These are phyloP conservation scores for Galbula dea DNA, from an alignment of 2,113 vertebrate genomes.

Conservation along the genomic window DNA sequence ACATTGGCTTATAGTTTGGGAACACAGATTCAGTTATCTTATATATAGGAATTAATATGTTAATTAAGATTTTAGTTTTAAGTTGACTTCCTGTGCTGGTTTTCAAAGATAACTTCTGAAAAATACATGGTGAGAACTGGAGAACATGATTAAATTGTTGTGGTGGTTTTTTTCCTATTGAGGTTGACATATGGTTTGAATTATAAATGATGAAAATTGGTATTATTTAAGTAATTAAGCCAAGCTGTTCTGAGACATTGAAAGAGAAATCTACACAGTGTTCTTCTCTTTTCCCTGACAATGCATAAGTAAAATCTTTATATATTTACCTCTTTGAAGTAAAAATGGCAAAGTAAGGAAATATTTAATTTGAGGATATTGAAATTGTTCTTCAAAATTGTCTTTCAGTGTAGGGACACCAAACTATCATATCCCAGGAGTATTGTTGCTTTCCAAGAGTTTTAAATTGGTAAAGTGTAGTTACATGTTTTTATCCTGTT, in stretches of 20 bases:
- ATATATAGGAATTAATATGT: neutral
- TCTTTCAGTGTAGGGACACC: conserved; percentile 1
- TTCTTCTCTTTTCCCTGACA: neutral
- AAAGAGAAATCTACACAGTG: neutral
- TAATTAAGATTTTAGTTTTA: conserved; percentile 51
- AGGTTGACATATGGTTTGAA: conserved; percentile 48
- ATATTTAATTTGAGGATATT: conserved; percentile 21
- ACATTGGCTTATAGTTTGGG: neutral
- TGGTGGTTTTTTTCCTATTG: conserved; percentile 27
- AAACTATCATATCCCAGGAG: conserved; percentile 25
- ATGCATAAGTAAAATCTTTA: conserved; percentile 59
- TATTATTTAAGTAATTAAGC: conserved; percentile 75
- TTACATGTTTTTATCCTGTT: no score
- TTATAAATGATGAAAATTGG: conserved; percentile 29
- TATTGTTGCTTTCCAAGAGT: neutral
- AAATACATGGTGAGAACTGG: neutral
- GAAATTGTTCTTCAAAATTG: conserved; percentile 28
- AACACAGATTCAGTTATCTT: neutral
- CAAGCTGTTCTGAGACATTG: conserved; percentile 69
- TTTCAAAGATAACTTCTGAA: neutral
- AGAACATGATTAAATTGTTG: conserved; percentile 1
- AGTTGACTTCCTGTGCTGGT: neutral
- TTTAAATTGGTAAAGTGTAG: conserved; percentile 44
- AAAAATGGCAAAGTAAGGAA: conserved; percentile 59
- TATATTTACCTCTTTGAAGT: conserved; percentile 62